Evolutionary conservation across 2,797 vertebrate genomes (phyloP).

Genomic region (Jordanella pulchra): DNA sequence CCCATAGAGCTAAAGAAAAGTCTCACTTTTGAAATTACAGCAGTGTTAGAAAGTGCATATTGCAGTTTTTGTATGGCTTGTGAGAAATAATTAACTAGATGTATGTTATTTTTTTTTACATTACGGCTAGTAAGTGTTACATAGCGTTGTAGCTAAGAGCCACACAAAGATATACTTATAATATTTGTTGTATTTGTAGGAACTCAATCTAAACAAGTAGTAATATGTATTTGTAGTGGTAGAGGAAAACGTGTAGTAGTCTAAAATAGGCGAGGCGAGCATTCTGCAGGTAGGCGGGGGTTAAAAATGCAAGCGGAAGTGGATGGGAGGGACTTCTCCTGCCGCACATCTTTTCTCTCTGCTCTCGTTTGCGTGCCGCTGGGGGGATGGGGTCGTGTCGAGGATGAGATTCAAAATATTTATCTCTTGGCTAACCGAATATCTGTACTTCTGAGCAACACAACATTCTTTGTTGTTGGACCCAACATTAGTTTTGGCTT

Average conservation of each 20-base stretch:
- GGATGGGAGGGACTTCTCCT: background rate
- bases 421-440: conserved; percentile 73
- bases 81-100: too few relatives aligned
- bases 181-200: background rate
- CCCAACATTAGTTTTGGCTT: conserved; percentile 36
- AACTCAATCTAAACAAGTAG: background rate
- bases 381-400: conserved; percentile 82
- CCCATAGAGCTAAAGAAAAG: background rate
- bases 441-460: conserved; percentile 45
- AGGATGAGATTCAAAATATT: conserved; percentile 81
- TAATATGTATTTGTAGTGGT: background rate
- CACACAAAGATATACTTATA: background rate
- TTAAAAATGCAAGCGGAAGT: conserved; percentile 42
- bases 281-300: background rate
- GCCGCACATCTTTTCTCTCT: conserved; percentile 44
- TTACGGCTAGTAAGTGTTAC: too few relatives aligned
- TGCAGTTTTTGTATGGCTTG: too few relatives aligned
- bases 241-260: background rate
- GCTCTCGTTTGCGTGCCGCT: conserved; percentile 74
- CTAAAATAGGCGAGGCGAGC: background rate
- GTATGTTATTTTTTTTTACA: too few relatives aligned
- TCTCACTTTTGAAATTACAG: background rate
- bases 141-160: too few relatives aligned
- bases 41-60: background rate
- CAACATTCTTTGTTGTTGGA: conserved; percentile 35